These are phyloP conservation scores for Microcebus murinus DNA, from an alignment of 2,113 vertebrate species.

Conservation along the genomic window DNA sequence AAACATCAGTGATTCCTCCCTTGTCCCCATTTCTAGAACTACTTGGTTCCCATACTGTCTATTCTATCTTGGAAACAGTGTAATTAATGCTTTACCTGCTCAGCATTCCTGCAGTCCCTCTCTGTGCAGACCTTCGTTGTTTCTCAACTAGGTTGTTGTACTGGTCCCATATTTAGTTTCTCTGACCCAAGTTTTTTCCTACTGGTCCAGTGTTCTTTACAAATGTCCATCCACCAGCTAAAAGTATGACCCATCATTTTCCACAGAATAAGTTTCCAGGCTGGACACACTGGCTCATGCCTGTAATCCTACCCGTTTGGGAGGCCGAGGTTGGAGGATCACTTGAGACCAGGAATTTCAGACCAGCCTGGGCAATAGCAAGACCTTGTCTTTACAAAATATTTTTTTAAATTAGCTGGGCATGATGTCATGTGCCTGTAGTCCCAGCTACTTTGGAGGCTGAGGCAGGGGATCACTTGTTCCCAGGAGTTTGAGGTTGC, in stretches of 20 bases:
- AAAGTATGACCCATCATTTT: constrained; percentile 8
- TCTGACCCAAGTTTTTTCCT: background rate
- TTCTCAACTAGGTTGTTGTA: background rate
- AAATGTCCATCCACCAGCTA: background rate
- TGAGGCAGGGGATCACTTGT: too few relatives aligned
- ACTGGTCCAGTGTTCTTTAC: background rate
- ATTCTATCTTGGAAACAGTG: background rate
- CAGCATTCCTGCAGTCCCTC: background rate
- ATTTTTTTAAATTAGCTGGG: too few relatives aligned
- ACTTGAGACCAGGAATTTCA: too few relatives aligned
- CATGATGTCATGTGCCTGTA: too few relatives aligned
- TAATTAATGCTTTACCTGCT: background rate
- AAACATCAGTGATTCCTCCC: background rate
- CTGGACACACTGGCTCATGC: too few relatives aligned
- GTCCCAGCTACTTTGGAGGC: too few relatives aligned
- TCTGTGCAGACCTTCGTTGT: background rate
- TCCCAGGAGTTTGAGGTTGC: too few relatives aligned
- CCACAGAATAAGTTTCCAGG: background rate
- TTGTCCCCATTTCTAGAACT: background rate
- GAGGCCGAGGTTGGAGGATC: too few relatives aligned
- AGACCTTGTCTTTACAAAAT: too few relatives aligned
- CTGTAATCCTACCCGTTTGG: too few relatives aligned
- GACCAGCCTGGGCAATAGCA: too few relatives aligned
- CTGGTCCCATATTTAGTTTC: background rate
- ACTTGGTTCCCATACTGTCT: background rate